A percentile compares a stretch with the other conserved stretches of the same genome.
Conservation (phyloP, 2,888 invertebrate species). For the Nipponacmea schrenckii region DNA sequence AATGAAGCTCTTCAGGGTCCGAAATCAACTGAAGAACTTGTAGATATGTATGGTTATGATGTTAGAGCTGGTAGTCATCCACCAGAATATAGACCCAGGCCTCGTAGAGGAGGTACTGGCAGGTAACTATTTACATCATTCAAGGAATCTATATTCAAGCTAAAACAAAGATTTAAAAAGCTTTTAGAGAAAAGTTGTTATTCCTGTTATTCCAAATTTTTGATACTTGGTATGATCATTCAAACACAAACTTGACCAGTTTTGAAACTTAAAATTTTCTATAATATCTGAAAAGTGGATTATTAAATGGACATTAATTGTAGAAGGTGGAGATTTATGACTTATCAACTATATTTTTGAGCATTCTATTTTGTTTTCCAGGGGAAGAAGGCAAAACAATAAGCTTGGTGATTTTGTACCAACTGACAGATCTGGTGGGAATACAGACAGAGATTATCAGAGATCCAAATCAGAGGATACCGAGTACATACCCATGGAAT, state of each 20-base stretch:
- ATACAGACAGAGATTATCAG: not conserved
- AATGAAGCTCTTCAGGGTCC: constrained; percentile 84
- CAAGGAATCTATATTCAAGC: too few species aligned
- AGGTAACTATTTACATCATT: not conserved
- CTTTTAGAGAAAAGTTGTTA: too few species aligned
- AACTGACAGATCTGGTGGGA: not conserved
- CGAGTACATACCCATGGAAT: constrained; percentile 1
- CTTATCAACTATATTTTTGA: not conserved
- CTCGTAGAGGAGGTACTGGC: not conserved
- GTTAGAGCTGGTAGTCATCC: constrained; percentile 74
- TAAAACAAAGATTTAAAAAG: too few species aligned
- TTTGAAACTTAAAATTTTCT: too few species aligned
- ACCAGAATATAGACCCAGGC: constrained; percentile 53
- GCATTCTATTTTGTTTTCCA: constrained; percentile 4
- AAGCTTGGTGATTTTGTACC: constrained; percentile 29
- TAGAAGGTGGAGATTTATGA: too few species aligned
- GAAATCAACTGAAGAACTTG: constrained; percentile 85
- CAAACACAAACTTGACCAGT: too few species aligned
- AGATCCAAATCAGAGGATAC: not conserved
- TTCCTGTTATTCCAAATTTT: too few species aligned
- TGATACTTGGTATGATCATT: too few species aligned
- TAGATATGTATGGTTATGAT: constrained; percentile 91
- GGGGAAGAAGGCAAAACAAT: constrained; percentile 26
- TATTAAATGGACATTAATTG: too few species aligned
- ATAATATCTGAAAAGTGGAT: too few species aligned